Percentiles rank a stretch among this genome's conserved stretches.
Conservation (phyloP, 2,888 invertebrate genomes). For the Dione vanillae region DNA sequence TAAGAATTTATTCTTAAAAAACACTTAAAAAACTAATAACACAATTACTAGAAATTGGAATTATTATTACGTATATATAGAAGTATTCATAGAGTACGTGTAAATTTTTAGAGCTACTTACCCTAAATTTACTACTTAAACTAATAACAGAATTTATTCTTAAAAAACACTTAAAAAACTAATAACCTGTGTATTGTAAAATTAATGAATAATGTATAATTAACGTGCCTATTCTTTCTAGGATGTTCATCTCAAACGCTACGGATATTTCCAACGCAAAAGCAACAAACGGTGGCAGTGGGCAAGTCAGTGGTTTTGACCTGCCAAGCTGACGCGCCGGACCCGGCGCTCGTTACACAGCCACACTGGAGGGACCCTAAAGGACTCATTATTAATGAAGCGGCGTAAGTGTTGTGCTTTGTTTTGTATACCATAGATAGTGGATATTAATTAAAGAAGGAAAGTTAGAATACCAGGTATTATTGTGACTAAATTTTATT, state of each 20-base stretch:
- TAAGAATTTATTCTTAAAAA: too few relatives aligned
- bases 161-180: too few relatives aligned
- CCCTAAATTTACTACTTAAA: too few relatives aligned
- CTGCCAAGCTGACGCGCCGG: slow-evolving; percentile 89
- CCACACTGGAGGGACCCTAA: slow-evolving; percentile 92
- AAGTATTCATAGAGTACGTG: too few relatives aligned
- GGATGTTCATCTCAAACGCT: slow-evolving; percentile 81
- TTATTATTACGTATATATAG: too few relatives aligned
- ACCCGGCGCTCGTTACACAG: slow-evolving; percentile 87
- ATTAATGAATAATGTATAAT: neutral
- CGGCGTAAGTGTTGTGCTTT: slow-evolving; percentile 81
- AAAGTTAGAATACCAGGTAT: too few relatives aligned
- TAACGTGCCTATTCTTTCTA: slow-evolving; percentile 49
- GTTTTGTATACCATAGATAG: neutral
- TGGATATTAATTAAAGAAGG: too few relatives aligned
- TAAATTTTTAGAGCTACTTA: neutral
- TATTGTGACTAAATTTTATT: too few relatives aligned
- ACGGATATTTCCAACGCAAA: slow-evolving; percentile 88
- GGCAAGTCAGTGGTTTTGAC: slow-evolving; percentile 91
- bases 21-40: too few relatives aligned
- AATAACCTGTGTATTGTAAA: too few relatives aligned
- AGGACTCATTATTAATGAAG: slow-evolving; percentile 87
- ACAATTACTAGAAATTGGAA: too few relatives aligned
- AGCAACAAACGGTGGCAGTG: slow-evolving; percentile 88
- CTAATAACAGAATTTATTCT: too few relatives aligned